phyloP scores from a whole-genome alignment of 2,888 invertebrate genomes.

The Latrodectus hesperus region DNA sequence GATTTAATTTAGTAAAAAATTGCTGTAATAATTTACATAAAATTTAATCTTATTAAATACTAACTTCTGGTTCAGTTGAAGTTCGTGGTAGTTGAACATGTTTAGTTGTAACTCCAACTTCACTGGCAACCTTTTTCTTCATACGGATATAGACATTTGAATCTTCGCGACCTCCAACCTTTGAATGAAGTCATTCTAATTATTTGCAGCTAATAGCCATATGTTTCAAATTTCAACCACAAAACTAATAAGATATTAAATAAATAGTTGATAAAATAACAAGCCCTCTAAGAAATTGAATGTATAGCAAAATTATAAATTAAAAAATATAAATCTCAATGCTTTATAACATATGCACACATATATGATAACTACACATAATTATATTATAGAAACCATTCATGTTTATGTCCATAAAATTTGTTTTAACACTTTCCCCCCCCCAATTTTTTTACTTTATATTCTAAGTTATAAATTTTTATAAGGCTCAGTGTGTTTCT shows the following conservation, averaged over 20 bases:
- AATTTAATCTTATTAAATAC: slow-evolving; percentile 8
- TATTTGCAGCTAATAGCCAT: not conserved
- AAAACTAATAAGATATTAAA: not conserved
- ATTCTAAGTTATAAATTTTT: too few species aligned
- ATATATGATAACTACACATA: too few species aligned
- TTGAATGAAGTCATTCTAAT: not conserved
- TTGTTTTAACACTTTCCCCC: too few species aligned
- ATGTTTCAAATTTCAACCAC: not conserved
- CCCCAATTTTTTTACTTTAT: too few species aligned
- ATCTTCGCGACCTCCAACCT: slow-evolving; percentile 94
- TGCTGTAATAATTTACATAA: not conserved
- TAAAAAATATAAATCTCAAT: too few species aligned
- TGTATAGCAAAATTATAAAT: not conserved
- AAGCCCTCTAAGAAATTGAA: not conserved
- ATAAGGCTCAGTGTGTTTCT: too few species aligned
- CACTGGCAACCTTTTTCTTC: slow-evolving; percentile 93
- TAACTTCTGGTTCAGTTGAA: slow-evolving; percentile 86
- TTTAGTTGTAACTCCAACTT: slow-evolving; percentile 89
- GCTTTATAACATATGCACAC: too few species aligned
- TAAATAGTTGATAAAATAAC: not conserved
- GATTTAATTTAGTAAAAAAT: not conserved
- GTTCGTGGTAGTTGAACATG: slow-evolving; percentile 87
- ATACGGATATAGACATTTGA: slow-evolving; percentile 98
- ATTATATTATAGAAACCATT: too few species aligned
- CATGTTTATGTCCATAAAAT: too few species aligned